A percentile compares a stretch with the other conserved stretches of the same genome.
phyloP scores from a whole-genome alignment of 2,113 vertebrate species.

The Mesitornis unicolor region DNA sequence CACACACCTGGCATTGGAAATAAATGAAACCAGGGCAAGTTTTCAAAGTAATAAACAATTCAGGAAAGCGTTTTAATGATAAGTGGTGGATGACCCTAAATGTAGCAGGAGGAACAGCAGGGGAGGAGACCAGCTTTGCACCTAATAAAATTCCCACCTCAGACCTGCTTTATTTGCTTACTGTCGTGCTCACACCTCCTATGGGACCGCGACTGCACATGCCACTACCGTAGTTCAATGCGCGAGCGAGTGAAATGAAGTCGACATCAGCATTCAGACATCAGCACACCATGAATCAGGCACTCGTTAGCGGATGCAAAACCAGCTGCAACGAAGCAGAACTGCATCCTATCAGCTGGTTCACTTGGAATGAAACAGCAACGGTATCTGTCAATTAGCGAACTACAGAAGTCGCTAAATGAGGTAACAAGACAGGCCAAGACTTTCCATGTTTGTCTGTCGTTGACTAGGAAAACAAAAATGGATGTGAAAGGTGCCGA shows the following conservation, averaged over 20 bases:
- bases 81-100: not conserved
- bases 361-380: not conserved
- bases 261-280: not conserved
- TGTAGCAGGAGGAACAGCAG: not conserved
- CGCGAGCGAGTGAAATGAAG: not conserved
- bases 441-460: not conserved
- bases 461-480: conserved; percentile 12
- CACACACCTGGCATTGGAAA: not conserved
- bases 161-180: not conserved
- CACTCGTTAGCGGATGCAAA: not conserved
- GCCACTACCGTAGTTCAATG: not conserved
- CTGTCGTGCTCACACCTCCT: not conserved
- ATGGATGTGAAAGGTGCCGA: not conserved
- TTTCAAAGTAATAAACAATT: not conserved
- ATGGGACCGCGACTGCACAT: not conserved
- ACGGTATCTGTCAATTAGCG: not conserved
- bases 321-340: not conserved
- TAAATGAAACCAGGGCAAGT: not conserved
- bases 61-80: not conserved
- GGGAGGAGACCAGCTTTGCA: not conserved
- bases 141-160: not conserved
- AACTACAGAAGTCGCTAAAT: not conserved
- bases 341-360: not conserved
- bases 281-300: not conserved
- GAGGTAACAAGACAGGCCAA: not conserved